A percentile compares a stretch with the other conserved stretches of the same genome.
phyloP scores from a whole-genome alignment of 2,888 invertebrate species.

The Chelonus formosanus region DNA sequence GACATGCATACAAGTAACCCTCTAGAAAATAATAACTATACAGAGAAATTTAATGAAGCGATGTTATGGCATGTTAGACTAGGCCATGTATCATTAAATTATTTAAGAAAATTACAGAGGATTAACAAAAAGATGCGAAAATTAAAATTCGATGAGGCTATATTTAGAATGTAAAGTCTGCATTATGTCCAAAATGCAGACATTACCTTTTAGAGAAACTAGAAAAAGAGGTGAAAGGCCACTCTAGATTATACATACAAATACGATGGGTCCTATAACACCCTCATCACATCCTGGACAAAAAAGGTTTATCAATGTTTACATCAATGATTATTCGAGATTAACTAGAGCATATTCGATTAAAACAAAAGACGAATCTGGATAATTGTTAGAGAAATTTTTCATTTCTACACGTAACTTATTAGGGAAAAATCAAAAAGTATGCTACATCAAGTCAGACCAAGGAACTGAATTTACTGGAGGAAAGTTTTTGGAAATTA shows the following conservation, averaged over 20 bases:
- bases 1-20: background rate
- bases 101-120: conserved; percentile 31
- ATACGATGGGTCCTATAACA: conserved; percentile 34
- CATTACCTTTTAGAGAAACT: conserved; percentile 32
- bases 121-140: conserved; percentile 11
- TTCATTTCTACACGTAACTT: conserved; percentile 42
- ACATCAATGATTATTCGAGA: conserved; percentile 42
- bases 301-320: conserved; percentile 33
- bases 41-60: conserved; percentile 9
- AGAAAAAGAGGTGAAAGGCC: conserved; percentile 29
- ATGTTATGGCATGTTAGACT: conserved; percentile 36
- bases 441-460: conserved; percentile 46
- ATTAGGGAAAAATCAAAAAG: conserved; percentile 42
- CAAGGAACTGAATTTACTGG: conserved; percentile 41
- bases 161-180: conserved; percentile 33
- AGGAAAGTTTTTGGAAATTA: conserved; percentile 36
- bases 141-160: conserved; percentile 32
- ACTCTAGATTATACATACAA: conserved; percentile 32
- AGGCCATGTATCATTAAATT: conserved; percentile 31
- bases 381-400: conserved; percentile 38
- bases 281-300: conserved; percentile 29
- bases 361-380: conserved; percentile 38
- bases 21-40: no score
- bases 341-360: conserved; percentile 36
- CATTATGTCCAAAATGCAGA: conserved; percentile 32